Evolutionary conservation across 1,140 invertebrate species (phyloP).

Genomic region (Gonatopus flavifemur): DNA sequence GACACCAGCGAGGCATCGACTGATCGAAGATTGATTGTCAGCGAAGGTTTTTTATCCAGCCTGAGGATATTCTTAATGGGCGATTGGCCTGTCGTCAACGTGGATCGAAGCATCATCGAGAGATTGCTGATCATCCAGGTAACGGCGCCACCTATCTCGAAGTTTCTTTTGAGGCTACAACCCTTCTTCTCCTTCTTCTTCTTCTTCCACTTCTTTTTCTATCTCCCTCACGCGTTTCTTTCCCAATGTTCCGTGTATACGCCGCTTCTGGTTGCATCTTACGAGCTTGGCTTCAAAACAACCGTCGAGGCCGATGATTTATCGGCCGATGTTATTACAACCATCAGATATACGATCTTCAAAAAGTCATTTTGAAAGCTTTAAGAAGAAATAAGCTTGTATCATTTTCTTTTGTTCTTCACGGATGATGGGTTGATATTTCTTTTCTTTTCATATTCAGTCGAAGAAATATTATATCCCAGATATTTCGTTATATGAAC

Average conservation of each 20-base stretch:
- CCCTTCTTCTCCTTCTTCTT: neutral
- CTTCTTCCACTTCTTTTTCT: neutral
- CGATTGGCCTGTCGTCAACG: constrained; percentile 34
- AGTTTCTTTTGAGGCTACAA: neutral
- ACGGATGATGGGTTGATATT: too few species aligned
- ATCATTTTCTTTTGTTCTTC: too few species aligned
- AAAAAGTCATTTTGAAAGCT: too few species aligned
- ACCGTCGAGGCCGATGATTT: constrained; percentile 4
- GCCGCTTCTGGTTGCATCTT: neutral
- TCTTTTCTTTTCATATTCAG: too few species aligned
- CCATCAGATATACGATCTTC: too few species aligned
- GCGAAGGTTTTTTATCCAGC: constrained; percentile 25
- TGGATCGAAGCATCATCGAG: constrained; percentile 28
- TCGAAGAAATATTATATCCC: too few species aligned
- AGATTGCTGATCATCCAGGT: neutral
- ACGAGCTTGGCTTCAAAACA: constrained; percentile 5
- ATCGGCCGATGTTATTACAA: too few species aligned
- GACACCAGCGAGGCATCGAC: constrained; percentile 27
- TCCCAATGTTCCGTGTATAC: neutral
- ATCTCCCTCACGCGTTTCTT: neutral
- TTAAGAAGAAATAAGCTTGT: too few species aligned
- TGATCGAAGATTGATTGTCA: constrained; percentile 45
- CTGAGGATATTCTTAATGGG: constrained; percentile 39
- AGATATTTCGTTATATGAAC: too few species aligned
- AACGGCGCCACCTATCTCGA: neutral